phyloP scores from a whole-genome alignment of 2,797 vertebrate species.

The Semaprochilodus insignis region DNA sequence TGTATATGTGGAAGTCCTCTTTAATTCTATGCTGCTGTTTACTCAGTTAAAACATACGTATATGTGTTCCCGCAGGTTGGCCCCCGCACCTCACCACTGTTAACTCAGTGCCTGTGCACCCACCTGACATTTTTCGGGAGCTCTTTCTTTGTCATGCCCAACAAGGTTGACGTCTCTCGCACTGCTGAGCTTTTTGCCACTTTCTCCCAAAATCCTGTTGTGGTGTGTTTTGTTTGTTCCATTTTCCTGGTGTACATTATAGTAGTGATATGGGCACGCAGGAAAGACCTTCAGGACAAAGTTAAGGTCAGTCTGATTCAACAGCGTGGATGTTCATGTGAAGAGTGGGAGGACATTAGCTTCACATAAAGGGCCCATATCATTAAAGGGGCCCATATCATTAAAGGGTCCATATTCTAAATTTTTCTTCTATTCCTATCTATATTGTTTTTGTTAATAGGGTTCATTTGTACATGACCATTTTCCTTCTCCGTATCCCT shows the following conservation, averaged over 20 bases:
- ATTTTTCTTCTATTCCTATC: too few relatives aligned
- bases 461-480: too few relatives aligned
- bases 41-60: neutral
- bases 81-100: slow-evolving; percentile 79
- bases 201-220: slow-evolving; percentile 90
- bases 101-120: slow-evolving; percentile 91
- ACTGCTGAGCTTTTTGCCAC: slow-evolving; percentile 90
- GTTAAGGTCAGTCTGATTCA: slow-evolving; percentile 82
- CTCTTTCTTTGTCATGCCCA: slow-evolving; percentile 92
- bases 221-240: slow-evolving; percentile 90
- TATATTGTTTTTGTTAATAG: too few relatives aligned
- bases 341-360: neutral
- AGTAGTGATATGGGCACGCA: slow-evolving; percentile 87
- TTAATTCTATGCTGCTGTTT: neutral
- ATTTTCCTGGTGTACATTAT: slow-evolving; percentile 85
- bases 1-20: neutral
- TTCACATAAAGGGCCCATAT: neutral
- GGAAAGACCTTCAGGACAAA: slow-evolving; percentile 90
- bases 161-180: slow-evolving; percentile 84
- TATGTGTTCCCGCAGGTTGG: slow-evolving; percentile 81
- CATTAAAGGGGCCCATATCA: too few relatives aligned
- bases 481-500: too few relatives aligned
- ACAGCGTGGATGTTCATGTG: neutral
- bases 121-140: slow-evolving; percentile 96
- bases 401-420: too few relatives aligned